A percentile compares a stretch with the other conserved stretches of the same genome.
phyloP scores from a whole-genome alignment of 2,888 invertebrate species.

The Lomographa bimaculata region DNA sequence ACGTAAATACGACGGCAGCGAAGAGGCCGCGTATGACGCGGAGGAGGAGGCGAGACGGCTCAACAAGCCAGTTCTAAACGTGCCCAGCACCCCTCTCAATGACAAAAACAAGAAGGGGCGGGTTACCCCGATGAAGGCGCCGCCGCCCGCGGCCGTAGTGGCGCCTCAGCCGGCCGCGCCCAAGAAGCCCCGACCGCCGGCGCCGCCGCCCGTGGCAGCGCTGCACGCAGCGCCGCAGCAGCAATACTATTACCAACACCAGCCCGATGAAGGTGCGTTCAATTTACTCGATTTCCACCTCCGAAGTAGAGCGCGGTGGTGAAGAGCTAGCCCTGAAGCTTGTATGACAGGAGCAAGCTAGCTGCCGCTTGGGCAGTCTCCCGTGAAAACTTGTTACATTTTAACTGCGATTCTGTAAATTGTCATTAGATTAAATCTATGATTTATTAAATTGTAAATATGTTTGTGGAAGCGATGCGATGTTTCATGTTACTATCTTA shows the following conservation, averaged over 20 bases:
- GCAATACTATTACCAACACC: conserved; percentile 83
- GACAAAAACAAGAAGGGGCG: conserved; percentile 77
- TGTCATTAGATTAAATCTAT: conserved; percentile 80
- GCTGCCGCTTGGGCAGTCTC: conserved; percentile 67
- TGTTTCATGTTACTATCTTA: conserved; percentile 68
- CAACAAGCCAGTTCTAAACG: conserved; percentile 78
- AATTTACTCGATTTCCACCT: conserved; percentile 83
- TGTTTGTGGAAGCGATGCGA: conserved; percentile 68
- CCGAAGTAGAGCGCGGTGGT: conserved; percentile 84
- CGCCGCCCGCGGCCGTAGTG: conserved; percentile 67
- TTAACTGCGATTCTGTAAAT: conserved; percentile 82
- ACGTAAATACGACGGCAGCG: conserved; percentile 86
- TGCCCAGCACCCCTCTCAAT: conserved; percentile 74
- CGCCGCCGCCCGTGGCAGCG: conserved; percentile 70
- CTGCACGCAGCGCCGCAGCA: conserved; percentile 76
- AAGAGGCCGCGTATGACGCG: conserved; percentile 86
- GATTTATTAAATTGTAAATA: conserved; percentile 75
- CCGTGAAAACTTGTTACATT: conserved; percentile 83
- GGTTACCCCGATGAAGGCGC: conserved; percentile 55
- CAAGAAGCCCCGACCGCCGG: conserved; percentile 75
- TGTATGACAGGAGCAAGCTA: conserved; percentile 84
- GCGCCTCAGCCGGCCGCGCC: conserved; percentile 75
- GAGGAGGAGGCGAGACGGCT: conserved; percentile 76
- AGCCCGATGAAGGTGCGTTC: conserved; percentile 84
- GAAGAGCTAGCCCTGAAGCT: conserved; percentile 84